Evolutionary conservation across 2,797 vertebrate species (phyloP).

Genomic region (Ataeniobius toweri): DNA sequence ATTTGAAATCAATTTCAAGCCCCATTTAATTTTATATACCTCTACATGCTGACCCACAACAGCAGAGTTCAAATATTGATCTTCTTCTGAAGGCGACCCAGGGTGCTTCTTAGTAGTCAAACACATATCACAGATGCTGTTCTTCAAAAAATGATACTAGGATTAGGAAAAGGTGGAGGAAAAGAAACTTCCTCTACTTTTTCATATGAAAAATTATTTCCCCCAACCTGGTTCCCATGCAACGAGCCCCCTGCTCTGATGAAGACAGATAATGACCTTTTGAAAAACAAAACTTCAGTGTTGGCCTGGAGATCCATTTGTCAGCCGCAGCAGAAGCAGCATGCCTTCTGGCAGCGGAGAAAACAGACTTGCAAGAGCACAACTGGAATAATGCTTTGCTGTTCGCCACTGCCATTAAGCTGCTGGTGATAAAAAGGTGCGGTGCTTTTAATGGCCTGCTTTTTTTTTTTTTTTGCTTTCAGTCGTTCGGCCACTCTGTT

Average conservation of each 20-base stretch:
- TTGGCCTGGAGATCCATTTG: conserved; percentile 60
- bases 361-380: conserved; percentile 43
- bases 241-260: conserved; percentile 35
- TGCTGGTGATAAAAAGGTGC: conserved; percentile 74
- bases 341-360: conserved; percentile 37
- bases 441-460: conserved; percentile 69
- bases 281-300: conserved; percentile 58
- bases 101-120: conserved; percentile 58
- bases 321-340: conserved; percentile 45
- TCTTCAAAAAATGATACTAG: conserved; percentile 32
- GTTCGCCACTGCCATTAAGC: conserved; percentile 70
- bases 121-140: conserved; percentile 39
- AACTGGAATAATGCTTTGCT: conserved; percentile 64
- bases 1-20: conserved; percentile 80
- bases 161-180: not conserved
- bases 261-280: conserved; percentile 71
- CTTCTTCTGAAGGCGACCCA: conserved; percentile 58
- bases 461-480: conserved; percentile 23
- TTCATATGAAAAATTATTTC: conserved; percentile 25
- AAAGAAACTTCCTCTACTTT: conserved; percentile 1
- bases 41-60: conserved; percentile 66
- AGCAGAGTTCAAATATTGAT: conserved; percentile 76
- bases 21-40: conserved; percentile 78
- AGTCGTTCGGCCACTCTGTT: conserved; percentile 66
- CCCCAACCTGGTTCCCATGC: conserved; percentile 33